These are phyloP conservation scores for Xiphorhynchus erythropygius DNA, from an alignment of 2,797 vertebrate genomes.

Conservation along the genomic window DNA sequence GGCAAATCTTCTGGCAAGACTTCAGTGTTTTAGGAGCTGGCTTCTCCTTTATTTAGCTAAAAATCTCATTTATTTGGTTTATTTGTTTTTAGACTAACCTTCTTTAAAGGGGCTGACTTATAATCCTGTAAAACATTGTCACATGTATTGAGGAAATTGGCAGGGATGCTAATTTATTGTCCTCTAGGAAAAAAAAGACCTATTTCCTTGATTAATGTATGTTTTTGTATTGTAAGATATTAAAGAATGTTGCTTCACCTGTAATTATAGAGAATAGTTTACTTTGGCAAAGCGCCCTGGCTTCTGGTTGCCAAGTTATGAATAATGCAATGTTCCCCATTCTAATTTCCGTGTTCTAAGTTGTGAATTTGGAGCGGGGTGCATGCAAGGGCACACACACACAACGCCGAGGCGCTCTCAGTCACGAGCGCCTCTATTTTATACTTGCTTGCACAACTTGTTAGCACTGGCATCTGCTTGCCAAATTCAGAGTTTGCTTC, in stretches of 20 bases:
- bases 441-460: constrained; percentile 77
- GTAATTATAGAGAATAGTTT: constrained; percentile 69
- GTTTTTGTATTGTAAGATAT: constrained; percentile 70
- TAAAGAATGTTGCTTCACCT: constrained; percentile 73
- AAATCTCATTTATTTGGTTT: constrained; percentile 27
- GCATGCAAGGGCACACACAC: constrained; percentile 69
- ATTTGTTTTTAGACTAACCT: constrained; percentile 63
- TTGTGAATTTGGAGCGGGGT: constrained; percentile 69
- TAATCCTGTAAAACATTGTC: constrained; percentile 66
- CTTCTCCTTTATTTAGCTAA: constrained; percentile 29
- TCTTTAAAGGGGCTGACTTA: constrained; percentile 55
- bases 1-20: constrained; percentile 17
- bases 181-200: constrained; percentile 55
- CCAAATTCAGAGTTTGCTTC: constrained; percentile 67
- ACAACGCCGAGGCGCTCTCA: not conserved
- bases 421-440: constrained; percentile 64
- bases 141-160: constrained; percentile 63
- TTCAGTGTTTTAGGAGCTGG: not conserved
- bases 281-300: constrained; percentile 65
- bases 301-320: constrained; percentile 72
- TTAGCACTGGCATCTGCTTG: constrained; percentile 65
- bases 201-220: constrained; percentile 71
- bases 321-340: constrained; percentile 70
- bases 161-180: constrained; percentile 72
- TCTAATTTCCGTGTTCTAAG: constrained; percentile 73